phyloP scores from a whole-genome alignment of 2,888 invertebrate genomes.

The Pterostichus madidus region DNA sequence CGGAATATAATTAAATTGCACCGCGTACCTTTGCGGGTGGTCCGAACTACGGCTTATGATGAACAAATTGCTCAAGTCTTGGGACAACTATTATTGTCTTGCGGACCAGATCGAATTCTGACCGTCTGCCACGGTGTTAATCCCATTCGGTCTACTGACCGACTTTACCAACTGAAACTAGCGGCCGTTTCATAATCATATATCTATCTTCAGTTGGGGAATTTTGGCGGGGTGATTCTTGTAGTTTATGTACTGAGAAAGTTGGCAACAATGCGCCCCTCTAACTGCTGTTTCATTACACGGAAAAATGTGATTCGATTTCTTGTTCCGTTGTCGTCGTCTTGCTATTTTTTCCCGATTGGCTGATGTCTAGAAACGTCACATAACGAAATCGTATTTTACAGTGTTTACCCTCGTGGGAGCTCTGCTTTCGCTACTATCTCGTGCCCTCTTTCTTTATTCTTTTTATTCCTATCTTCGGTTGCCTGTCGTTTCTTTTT shows the following conservation, averaged over 20 bases:
- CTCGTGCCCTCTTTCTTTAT: conserved; percentile 11
- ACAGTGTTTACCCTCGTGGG: conserved; percentile 58
- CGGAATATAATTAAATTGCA: conserved; percentile 62
- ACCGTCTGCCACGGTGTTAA: conserved; percentile 22
- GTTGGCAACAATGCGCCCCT: conserved; percentile 56
- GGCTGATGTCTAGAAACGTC: conserved; percentile 61
- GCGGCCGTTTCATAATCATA: conserved; percentile 62
- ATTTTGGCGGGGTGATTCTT: conserved; percentile 39
- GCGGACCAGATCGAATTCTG: conserved; percentile 44
- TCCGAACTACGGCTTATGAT: conserved; percentile 54
- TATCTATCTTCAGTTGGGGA: conserved; percentile 54
- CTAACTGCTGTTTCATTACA: conserved; percentile 63
- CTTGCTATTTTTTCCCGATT: conserved; percentile 57
- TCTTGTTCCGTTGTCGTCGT: conserved; percentile 58
- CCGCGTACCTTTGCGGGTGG: conserved; percentile 60
- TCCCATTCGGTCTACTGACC: conserved; percentile 17
- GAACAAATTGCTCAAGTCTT: conserved; percentile 62
- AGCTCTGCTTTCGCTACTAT: conserved; percentile 10
- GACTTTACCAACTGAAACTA: conserved; percentile 59
- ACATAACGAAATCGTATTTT: conserved; percentile 61
- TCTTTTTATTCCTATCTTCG: not conserved
- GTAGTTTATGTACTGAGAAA: conserved; percentile 63
- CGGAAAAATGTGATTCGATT: conserved; percentile 63
- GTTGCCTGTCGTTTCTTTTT: too few species aligned
- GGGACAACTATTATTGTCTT: conserved; percentile 60